Evolutionary conservation across 2,113 vertebrate species (phyloP).

Genomic region (Plotosus lineatus): DNA sequence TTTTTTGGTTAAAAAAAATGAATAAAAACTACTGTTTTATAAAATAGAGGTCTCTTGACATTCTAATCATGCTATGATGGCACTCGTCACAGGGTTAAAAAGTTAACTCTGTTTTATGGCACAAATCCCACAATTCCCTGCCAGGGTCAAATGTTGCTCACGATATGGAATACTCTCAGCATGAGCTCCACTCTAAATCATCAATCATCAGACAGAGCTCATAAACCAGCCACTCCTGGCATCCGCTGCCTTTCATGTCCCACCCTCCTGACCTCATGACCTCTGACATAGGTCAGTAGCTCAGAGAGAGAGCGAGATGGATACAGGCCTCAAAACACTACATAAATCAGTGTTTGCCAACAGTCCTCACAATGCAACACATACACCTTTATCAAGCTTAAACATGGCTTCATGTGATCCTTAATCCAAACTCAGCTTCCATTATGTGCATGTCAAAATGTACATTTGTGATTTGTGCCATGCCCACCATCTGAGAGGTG

Average conservation of each 20-base stretch:
- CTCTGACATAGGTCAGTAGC: constrained; percentile 57
- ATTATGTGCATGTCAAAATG: neutral
- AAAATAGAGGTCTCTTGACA: neutral
- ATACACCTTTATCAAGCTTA: neutral
- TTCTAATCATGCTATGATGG: constrained; percentile 7
- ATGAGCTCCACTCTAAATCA: constrained; percentile 63
- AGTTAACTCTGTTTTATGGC: constrained; percentile 65
- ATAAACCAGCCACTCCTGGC: constrained; percentile 68
- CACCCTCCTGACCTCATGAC: constrained; percentile 62
- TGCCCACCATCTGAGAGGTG: constrained; percentile 96
- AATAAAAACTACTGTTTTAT: neutral
- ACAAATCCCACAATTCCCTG: constrained; percentile 59
- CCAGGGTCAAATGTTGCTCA: constrained; percentile 56
- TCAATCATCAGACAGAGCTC: constrained; percentile 70
- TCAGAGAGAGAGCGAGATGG: constrained; percentile 2
- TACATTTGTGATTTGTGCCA: too few relatives aligned
- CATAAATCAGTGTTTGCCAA: constrained; percentile 8
- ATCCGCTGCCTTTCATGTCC: constrained; percentile 71
- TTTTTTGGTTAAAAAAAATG: constrained; percentile 8
- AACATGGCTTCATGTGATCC: neutral
- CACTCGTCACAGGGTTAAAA: constrained; percentile 44
- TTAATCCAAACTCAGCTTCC: neutral
- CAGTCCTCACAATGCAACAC: neutral
- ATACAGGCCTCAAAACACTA: neutral
- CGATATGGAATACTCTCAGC: constrained; percentile 54